Percentiles rank a stretch among this genome's conserved stretches.
phyloP scores from a whole-genome alignment of 2,113 vertebrate species.

The Perca schrenkii region DNA sequence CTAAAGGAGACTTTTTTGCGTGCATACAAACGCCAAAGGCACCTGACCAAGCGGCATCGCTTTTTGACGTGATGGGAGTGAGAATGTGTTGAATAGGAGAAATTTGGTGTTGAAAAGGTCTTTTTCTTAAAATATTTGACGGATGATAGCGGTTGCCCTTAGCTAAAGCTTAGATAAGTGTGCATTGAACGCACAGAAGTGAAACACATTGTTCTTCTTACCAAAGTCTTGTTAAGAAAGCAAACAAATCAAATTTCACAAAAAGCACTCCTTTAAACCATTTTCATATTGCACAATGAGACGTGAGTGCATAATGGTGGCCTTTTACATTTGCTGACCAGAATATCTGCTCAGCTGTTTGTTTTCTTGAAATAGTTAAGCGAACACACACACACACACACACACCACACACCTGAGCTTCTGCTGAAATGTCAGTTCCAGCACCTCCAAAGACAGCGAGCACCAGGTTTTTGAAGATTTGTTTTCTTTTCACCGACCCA shows the following conservation, averaged over 20 bases:
- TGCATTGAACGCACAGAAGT: no score
- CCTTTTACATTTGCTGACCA: constrained; percentile 32
- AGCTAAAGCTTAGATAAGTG: no score
- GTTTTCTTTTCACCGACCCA: constrained; percentile 64
- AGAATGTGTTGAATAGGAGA: no score
- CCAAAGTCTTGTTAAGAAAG: neutral
- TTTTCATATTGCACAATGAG: constrained; percentile 17
- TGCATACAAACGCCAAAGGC: no score
- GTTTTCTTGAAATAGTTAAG: constrained; percentile 52
- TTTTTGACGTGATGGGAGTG: no score
- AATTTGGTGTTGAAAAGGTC: no score
- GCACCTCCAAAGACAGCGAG: constrained; percentile 26
- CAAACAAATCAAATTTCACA: neutral
- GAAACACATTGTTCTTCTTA: neutral
- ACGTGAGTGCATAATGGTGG: constrained; percentile 15
- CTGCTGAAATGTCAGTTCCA: constrained; percentile 44
- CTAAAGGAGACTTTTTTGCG: no score
- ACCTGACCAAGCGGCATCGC: no score
- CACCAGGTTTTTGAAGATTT: constrained; percentile 50
- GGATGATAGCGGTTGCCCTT: no score
- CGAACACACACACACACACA: constrained; percentile 2
- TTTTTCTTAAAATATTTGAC: no score
- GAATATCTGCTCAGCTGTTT: constrained; percentile 57
- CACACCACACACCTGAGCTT: constrained; percentile 23
- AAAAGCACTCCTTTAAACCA: neutral